phyloP scores from a whole-genome alignment of 2,797 vertebrate species.

The Apodemus agrarius region DNA sequence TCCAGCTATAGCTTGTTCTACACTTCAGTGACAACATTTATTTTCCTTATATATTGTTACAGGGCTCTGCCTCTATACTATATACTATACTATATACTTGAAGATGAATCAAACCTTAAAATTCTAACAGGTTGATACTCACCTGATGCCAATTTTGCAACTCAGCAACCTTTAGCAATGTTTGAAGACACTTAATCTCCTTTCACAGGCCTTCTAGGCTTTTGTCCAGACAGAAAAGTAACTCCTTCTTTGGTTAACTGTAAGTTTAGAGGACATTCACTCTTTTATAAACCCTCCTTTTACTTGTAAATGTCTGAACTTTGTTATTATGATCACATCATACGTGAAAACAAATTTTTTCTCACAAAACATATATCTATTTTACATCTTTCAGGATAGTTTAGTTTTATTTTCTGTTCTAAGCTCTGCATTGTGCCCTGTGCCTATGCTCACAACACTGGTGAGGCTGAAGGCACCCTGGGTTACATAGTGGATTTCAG shows the following conservation, averaged over 20 bases:
- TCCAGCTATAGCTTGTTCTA: background rate
- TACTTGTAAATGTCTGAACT: background rate
- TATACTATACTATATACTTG: background rate
- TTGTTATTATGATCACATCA: background rate
- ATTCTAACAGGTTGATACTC: background rate
- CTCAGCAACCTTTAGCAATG: background rate
- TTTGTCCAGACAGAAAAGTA: background rate
- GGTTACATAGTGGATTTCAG: background rate
- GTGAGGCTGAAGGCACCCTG: too few species aligned
- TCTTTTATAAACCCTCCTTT: background rate
- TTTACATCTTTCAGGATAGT: background rate
- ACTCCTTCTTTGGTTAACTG: background rate
- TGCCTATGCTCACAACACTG: background rate
- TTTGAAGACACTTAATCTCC: background rate
- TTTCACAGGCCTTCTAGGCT: too few species aligned
- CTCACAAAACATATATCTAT: background rate
- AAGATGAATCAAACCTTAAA: background rate
- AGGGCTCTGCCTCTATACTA: background rate
- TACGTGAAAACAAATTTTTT: background rate
- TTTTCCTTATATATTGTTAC: rapidly evolving
- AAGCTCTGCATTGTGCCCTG: background rate
- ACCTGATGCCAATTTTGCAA: background rate
- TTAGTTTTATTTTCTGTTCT: background rate
- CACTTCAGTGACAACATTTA: background rate
- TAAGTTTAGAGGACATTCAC: background rate